A percentile compares a stretch with the other conserved stretches of the same genome.
These are phyloP conservation scores for Esox niger DNA, from an alignment of 2,113 vertebrate genomes.

Conservation along the genomic window DNA sequence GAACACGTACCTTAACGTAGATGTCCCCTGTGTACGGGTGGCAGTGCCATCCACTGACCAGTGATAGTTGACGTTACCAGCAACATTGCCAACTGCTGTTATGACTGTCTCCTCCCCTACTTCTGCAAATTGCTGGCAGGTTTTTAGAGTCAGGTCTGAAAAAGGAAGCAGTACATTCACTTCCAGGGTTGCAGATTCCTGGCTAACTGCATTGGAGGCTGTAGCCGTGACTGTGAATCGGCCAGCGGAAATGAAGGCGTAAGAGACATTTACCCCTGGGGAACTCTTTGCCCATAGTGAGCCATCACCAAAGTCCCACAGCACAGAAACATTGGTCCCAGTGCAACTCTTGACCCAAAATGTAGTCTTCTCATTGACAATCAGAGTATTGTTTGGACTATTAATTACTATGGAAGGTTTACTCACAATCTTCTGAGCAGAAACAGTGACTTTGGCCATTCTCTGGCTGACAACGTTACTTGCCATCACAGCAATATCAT, in stretches of 20 bases:
- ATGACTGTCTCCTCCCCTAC: slow-evolving; percentile 59
- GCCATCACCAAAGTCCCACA: slow-evolving; percentile 77
- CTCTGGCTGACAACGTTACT: slow-evolving; percentile 66
- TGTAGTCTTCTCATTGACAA: slow-evolving; percentile 38
- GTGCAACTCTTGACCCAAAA: slow-evolving; percentile 58
- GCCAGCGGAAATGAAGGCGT: slow-evolving; percentile 62
- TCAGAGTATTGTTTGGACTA: slow-evolving; percentile 39
- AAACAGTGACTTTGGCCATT: slow-evolving; percentile 46
- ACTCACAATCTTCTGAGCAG: slow-evolving; percentile 58
- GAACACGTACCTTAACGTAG: slow-evolving; percentile 60
- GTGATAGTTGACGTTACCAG: slow-evolving; percentile 51
- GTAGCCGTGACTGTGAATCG: slow-evolving; percentile 55
- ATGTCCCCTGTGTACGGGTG: slow-evolving; percentile 37
- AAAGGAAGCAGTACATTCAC: slow-evolving; percentile 61
- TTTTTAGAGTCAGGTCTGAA: slow-evolving; percentile 53
- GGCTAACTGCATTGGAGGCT: slow-evolving; percentile 69
- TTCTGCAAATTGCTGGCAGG: slow-evolving; percentile 40
- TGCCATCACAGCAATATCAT: slow-evolving; percentile 58
- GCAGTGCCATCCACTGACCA: slow-evolving; percentile 63
- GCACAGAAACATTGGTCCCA: slow-evolving; percentile 59
- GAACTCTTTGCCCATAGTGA: slow-evolving; percentile 31
- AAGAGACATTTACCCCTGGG: slow-evolving; percentile 60
- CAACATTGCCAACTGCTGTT: slow-evolving; percentile 50
- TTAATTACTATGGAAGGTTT: slow-evolving; percentile 47
- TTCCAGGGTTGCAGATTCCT: slow-evolving; percentile 30